Evolutionary conservation across 2,113 vertebrate species (phyloP), one percentile per base, ranked within the genome.

Genomic region (Entomyzon cyanotis): DNA sequence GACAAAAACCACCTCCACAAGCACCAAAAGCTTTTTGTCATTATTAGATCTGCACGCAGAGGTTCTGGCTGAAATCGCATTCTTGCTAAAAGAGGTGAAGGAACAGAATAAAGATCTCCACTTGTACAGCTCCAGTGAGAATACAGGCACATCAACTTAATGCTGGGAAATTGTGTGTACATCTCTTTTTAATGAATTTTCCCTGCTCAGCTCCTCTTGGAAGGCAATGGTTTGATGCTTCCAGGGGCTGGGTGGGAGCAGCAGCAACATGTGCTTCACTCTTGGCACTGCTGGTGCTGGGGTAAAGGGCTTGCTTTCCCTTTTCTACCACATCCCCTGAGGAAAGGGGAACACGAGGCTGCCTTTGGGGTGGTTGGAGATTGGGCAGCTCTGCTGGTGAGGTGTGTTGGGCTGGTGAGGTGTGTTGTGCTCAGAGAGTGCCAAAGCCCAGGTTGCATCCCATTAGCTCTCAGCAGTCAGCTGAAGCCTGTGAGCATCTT

Each of bases 1-100:
- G 22, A 7, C 24, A 27, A 75, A 50, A 5, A 9, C 39, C 41
- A 25, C 6, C 4, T 52, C 14, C 41, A 44, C 3, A 18, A 41
- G 60, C 59, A 73, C 24, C 37, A 33, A 67, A 69, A 77, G 8
- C 33, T 5, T 27, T 27, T 56, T 14, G 9, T 82, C 42, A 14
- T 30, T 80, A 46, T 46, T 50, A 35, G 27, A 19, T n/a, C 58
- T 68, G 14, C 25, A 35, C 3, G 47, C 33, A 35, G 81, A 63
- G 3, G 7, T 19, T 77, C 50, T 81, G 78, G 50, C 19, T 44
- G 33, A n/a, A 82, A 37, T 20, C 9, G 0, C 4, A 1, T 46
- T 84, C 50, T 33, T 64, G 31, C 14, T 18, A 37, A 50, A 65
- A 77, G 56, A 56, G 9, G 3, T 25, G 63, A 75, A 58, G n/a